phyloP scores from a whole-genome alignment of 2,888 invertebrate genomes.

The Amblyjoppa proteus region DNA sequence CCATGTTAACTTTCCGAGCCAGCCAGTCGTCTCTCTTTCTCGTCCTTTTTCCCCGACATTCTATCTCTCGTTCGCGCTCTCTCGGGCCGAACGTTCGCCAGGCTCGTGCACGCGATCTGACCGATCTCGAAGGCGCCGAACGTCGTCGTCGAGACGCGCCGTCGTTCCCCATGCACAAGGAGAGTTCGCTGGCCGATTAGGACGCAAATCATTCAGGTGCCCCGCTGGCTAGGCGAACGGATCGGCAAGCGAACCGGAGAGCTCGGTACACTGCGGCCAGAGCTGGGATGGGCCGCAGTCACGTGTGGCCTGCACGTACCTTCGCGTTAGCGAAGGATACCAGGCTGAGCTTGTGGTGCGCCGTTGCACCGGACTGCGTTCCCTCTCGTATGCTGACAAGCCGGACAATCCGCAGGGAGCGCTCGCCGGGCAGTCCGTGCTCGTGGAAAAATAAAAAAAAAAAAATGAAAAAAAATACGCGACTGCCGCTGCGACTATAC shows the following conservation, averaged over 20 bases:
- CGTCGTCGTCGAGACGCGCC: constrained; percentile 54
- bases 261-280: constrained; percentile 28
- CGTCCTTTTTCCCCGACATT: constrained; percentile 27
- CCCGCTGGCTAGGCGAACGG: constrained; percentile 75
- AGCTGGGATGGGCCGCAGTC: constrained; percentile 82
- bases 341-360: not conserved
- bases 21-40: constrained; percentile 32
- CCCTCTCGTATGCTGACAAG: constrained; percentile 72
- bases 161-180: constrained; percentile 32
- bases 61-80: constrained; percentile 37
- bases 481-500: constrained; percentile 56
- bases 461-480: not conserved
- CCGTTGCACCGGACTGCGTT: constrained; percentile 15
- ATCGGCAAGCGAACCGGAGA: constrained; percentile 45
- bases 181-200: constrained; percentile 81
- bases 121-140: constrained; percentile 44
- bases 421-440: constrained; percentile 55
- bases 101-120: constrained; percentile 61
- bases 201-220: constrained; percentile 81
- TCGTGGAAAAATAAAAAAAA: constrained; percentile 30
- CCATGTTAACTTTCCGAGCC: constrained; percentile 47
- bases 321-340: constrained; percentile 76
- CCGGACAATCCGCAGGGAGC: constrained; percentile 76
- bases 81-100: constrained; percentile 4
- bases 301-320: constrained; percentile 80